Evolutionary conservation across 2,113 vertebrate genomes (phyloP).

Genomic region (Chamaea fasciata): DNA sequence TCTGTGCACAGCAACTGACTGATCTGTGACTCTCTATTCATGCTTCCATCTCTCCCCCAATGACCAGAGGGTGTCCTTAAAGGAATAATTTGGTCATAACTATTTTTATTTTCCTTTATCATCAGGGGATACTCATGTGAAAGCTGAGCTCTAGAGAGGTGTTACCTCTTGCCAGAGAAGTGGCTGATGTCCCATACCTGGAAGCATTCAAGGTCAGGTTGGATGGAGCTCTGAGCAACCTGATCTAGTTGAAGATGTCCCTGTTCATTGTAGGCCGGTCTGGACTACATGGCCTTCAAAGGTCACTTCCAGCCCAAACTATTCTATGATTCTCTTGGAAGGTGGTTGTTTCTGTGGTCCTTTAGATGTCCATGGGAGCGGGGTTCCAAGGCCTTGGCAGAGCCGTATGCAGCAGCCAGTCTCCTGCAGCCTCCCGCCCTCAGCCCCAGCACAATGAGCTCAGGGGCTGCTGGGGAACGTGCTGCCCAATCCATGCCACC

Average conservation of each 20-base stretch:
- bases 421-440: neutral
- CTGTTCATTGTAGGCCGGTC: rapidly evolving
- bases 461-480: rapidly evolving
- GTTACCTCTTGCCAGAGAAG: neutral
- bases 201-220: neutral
- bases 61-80: neutral
- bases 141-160: neutral
- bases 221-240: neutral
- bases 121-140: neutral
- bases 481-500: neutral
- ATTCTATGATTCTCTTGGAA: neutral
- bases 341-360: neutral
- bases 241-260: neutral
- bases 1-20: slow-evolving; percentile 2
- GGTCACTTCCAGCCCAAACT: neutral
- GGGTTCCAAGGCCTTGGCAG: neutral
- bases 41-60: neutral
- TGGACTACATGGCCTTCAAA: neutral
- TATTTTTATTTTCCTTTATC: neutral
- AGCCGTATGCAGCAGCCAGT: neutral
- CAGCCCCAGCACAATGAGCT: neutral
- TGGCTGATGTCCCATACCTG: neutral
- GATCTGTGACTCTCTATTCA: neutral
- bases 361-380: neutral
- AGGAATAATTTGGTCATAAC: neutral